These are phyloP conservation scores for Vespertilio murinus DNA, from an alignment of 2,797 vertebrate species.

Conservation along the genomic window DNA sequence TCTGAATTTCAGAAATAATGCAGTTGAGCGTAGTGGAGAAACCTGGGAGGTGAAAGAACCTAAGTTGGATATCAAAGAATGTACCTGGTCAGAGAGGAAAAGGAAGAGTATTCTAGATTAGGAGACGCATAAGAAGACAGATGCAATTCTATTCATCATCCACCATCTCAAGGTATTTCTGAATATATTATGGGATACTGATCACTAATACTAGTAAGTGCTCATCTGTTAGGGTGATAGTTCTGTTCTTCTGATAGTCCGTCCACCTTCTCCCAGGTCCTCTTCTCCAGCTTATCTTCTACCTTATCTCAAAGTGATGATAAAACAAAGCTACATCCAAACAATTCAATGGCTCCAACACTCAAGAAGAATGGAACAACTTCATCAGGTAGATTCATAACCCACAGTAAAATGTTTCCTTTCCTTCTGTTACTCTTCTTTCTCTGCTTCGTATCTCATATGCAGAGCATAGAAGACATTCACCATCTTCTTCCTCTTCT, in stretches of 20 bases:
- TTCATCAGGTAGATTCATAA: background rate
- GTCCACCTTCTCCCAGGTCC: background rate
- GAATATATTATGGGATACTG: accelerated
- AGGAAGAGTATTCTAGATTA: background rate
- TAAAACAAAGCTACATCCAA: accelerated
- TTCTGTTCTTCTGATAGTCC: background rate
- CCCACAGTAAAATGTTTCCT: background rate
- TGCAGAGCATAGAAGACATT: background rate
- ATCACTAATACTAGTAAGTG: no score
- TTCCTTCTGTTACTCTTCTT: background rate
- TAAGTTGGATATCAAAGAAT: background rate
- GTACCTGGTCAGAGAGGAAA: background rate
- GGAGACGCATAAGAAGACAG: background rate
- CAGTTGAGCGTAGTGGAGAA: background rate
- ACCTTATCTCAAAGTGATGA: background rate
- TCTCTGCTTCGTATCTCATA: background rate
- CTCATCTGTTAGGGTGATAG: no score
- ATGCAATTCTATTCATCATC: background rate
- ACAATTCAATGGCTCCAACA: background rate
- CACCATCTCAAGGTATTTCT: background rate
- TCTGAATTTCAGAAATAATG: background rate
- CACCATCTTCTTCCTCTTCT: background rate
- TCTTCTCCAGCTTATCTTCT: background rate
- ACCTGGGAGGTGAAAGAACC: background rate
- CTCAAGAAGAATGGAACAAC: background rate